Evolutionary conservation across 2,888 invertebrate genomes (phyloP), one percentile per base, ranked within the genome.

Genomic region (Yponomeuta cagnagella): DNA sequence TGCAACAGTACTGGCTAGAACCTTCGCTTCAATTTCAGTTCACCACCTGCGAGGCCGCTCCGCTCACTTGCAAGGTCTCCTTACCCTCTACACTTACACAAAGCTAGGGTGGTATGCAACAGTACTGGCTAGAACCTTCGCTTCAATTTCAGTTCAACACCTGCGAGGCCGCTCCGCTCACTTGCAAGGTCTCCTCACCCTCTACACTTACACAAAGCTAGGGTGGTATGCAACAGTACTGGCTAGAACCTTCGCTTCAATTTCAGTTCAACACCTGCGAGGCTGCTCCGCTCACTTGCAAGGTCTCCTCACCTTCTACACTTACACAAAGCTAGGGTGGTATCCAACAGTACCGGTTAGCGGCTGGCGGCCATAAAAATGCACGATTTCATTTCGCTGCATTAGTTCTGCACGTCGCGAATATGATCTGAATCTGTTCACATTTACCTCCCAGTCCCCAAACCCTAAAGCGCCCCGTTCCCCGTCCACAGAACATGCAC

Each of bases 61-160:
- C 95, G 0, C 88, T 94, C 43, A 97, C 97, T 0, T 98, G 98
- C 88, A 95, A 95, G 90, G 95, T 95, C 43, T 58, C 77, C 74
- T 9, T 81, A 96, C 93, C 97, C 97, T 83, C 97, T 97, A 96
- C 95, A 96, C 76, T 92, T 94, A 0, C 93, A 94, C 1, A 84
- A 88, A 37, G 74, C 82, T 33, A 33, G 1, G 1, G 1, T 5
- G 33, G 33, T 33, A 5, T 33, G 3, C 33, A 33, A 33, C 33
- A 1, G 33, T 33, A 33, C 33, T 5, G 33, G 2, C 5, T 5
- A 33, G 33, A 4, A 33, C 33, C 33, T n/a, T n/a, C n/a, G n/a
- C n/a, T n/a, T n/a, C n/a, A n/a, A n/a, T n/a, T n/a, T n/a, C n/a
- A 95, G 80, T 96, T 96, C 78, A 95, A 96, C 0, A 95, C 96